Evolutionary conservation across 2,797 vertebrate genomes (phyloP).

Genomic region (Podarcis lilfordi): DNA sequence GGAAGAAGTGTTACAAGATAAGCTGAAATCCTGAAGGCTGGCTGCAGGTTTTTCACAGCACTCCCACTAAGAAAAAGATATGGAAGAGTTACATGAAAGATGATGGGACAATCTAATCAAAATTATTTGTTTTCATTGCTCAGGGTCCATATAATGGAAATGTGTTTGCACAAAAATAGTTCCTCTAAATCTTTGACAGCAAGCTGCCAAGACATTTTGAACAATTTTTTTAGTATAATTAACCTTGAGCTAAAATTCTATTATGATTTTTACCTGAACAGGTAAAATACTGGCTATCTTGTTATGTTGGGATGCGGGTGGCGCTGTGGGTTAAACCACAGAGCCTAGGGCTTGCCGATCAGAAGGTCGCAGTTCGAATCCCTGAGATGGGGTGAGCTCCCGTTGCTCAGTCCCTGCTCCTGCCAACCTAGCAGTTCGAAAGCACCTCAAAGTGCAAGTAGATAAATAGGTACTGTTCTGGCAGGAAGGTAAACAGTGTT

Average conservation of each 20-base stretch:
- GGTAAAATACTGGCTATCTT: background rate
- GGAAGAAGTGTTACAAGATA: background rate
- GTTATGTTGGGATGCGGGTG: background rate
- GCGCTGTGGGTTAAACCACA: too few relatives aligned
- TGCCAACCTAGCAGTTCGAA: too few relatives aligned
- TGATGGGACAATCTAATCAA: constrained; percentile 6
- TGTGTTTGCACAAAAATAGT: constrained; percentile 6
- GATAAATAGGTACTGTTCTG: too few relatives aligned
- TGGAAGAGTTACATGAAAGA: background rate
- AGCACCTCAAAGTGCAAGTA: too few relatives aligned
- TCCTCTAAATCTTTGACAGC: constrained; percentile 17
- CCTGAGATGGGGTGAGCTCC: too few relatives aligned
- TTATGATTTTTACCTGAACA: background rate
- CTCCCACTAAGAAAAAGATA: constrained; percentile 39
- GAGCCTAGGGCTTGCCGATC: too few relatives aligned
- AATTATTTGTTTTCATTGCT: constrained; percentile 43
- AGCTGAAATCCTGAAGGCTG: background rate
- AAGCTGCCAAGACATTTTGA: background rate
- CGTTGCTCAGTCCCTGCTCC: too few relatives aligned
- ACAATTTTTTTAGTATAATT: constrained; percentile 10
- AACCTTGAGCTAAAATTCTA: background rate
- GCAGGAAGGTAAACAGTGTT: too few relatives aligned
- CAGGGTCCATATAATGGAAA: background rate
- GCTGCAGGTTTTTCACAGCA: background rate
- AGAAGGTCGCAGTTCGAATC: too few relatives aligned